Percentiles rank a stretch among this genome's conserved stretches.
Conservation (phyloP, 1,140 invertebrate species). For the Condylostylus longicornis region DNA sequence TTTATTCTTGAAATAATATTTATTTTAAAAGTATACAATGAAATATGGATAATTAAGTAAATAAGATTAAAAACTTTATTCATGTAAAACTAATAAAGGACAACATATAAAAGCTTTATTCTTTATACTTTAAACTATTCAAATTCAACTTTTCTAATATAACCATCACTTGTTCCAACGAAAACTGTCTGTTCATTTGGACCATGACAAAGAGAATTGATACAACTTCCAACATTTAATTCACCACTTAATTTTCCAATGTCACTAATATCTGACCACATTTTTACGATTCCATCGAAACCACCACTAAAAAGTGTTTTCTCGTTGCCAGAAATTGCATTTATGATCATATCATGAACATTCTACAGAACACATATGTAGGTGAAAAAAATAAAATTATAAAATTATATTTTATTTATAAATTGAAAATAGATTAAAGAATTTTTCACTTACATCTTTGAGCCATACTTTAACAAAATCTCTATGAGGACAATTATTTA, state of each 20-base stretch:
- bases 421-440: background rate
- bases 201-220: slow-evolving; percentile 22
- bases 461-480: slow-evolving; percentile 18
- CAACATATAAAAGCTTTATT: too few species aligned
- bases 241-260: slow-evolving; percentile 16
- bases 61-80: too few species aligned
- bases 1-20: too few species aligned
- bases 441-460: slow-evolving; percentile 12
- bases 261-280: slow-evolving; percentile 19
- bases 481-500: slow-evolving; percentile 16
- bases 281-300: slow-evolving; percentile 28
- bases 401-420: slow-evolving; percentile 2
- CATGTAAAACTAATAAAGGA: too few species aligned
- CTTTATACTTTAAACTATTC: too few species aligned
- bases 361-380: slow-evolving; percentile 11
- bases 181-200: slow-evolving; percentile 15
- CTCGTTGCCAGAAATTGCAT: slow-evolving; percentile 21
- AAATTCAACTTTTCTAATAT: slow-evolving; percentile 21
- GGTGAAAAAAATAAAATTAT: background rate
- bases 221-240: slow-evolving; percentile 20
- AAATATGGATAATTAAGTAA: too few species aligned
- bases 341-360: slow-evolving; percentile 28
- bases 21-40: too few species aligned
- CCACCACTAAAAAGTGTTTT: slow-evolving; percentile 20
- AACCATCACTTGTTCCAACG: slow-evolving; percentile 20